These are phyloP conservation scores for Triplophysa tibetana DNA, from an alignment of 2,113 vertebrate genomes.

Conservation along the genomic window DNA sequence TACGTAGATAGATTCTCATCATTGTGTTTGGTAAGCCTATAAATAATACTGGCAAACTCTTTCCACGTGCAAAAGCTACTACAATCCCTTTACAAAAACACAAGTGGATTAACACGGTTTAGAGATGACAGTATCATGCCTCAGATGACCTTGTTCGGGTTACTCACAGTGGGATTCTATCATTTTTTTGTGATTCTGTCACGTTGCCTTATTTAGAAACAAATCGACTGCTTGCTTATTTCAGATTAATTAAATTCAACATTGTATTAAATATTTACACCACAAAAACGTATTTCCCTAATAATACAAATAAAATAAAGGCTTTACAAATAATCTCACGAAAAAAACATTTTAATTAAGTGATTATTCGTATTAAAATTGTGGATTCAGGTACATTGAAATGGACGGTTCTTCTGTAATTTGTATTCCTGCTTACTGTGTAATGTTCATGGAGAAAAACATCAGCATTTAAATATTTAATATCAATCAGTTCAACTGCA, in stretches of 20 bases:
- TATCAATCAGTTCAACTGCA: not conserved
- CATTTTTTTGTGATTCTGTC: not conserved
- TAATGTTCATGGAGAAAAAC: no score
- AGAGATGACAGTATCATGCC: not conserved
- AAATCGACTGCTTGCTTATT: not conserved
- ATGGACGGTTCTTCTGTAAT: no score
- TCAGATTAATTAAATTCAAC: not conserved
- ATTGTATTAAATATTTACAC: no score
- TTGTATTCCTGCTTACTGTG: no score
- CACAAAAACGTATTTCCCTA: no score
- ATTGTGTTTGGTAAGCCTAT: not conserved
- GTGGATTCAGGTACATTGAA: no score
- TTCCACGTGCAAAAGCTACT: not conserved
- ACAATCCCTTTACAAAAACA: not conserved
- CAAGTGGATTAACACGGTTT: slow-evolving; percentile 2
- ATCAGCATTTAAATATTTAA: no score
- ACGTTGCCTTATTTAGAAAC: not conserved
- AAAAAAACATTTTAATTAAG: no score
- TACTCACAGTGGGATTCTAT: not conserved
- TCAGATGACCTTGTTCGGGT: not conserved
- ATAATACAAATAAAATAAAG: no score
- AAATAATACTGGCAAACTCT: not conserved
- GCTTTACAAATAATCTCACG: no score
- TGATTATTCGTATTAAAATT: no score
- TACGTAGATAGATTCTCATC: not conserved